Evolutionary conservation across 2,888 invertebrate species (phyloP).

Genomic region (Tetranychus piercei): DNA sequence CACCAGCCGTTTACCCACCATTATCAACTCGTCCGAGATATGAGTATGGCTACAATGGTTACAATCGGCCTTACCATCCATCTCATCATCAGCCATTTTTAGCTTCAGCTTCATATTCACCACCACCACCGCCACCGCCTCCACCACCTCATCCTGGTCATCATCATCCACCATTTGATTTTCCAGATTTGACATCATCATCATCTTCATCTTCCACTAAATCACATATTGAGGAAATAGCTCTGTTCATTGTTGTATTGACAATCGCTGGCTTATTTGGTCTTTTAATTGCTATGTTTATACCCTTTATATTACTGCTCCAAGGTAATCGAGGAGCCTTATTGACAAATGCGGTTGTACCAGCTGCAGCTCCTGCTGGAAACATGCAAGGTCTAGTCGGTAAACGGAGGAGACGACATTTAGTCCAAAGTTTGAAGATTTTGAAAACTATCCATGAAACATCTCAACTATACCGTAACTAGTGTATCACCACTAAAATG

Average conservation of each 20-base stretch:
- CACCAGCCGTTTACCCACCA: background rate
- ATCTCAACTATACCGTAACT: background rate
- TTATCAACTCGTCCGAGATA: background rate
- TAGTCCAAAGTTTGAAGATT: background rate
- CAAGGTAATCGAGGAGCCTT: background rate
- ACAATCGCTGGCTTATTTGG: conserved; percentile 18
- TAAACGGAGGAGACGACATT: background rate
- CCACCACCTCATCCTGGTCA: background rate
- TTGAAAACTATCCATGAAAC: background rate
- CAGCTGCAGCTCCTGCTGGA: background rate
- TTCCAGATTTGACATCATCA: background rate
- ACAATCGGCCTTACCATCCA: background rate
- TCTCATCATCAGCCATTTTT: background rate
- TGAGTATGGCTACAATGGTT: background rate
- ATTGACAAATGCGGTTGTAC: background rate
- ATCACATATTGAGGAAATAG: conserved; percentile 12
- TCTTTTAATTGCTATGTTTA: conserved; percentile 15
- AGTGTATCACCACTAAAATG: background rate
- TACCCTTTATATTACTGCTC: conserved; percentile 14
- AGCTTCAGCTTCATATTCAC: background rate
- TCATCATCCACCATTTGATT: background rate
- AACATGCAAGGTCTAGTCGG: background rate
- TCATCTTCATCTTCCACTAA: background rate
- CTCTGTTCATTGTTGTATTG: conserved; percentile 14
- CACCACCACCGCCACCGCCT: background rate